Evolutionary conservation across 1,140 invertebrate genomes (phyloP).

Genomic region (Gryon sp.): DNA sequence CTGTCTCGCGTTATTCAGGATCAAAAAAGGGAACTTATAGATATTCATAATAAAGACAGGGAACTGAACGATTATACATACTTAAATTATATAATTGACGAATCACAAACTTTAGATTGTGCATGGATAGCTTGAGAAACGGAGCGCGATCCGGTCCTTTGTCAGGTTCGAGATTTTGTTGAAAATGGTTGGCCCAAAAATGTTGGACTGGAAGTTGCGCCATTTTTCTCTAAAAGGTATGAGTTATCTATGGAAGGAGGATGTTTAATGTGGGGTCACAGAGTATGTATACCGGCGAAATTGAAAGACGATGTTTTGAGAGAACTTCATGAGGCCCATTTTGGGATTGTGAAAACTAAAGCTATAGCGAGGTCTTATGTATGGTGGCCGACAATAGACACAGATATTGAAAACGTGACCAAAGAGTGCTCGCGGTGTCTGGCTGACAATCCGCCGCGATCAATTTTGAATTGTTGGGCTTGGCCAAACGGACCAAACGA

Average conservation of each 20-base stretch:
- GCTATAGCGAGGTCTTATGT: slow-evolving; percentile 73
- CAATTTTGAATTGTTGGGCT: not conserved
- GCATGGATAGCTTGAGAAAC: slow-evolving; percentile 13
- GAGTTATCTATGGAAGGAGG: slow-evolving; percentile 26
- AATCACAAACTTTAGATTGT: slow-evolving; percentile 11
- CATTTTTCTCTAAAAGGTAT: not conserved
- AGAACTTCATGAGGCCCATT: slow-evolving; percentile 76
- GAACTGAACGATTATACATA: slow-evolving; percentile 33
- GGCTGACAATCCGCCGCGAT: slow-evolving; percentile 27
- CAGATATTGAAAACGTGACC: slow-evolving; percentile 68
- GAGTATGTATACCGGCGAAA: slow-evolving; percentile 23
- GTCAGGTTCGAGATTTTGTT: slow-evolving; percentile 3
- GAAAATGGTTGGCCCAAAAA: slow-evolving; percentile 14
- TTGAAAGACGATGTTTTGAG: slow-evolving; percentile 49
- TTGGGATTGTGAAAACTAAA: slow-evolving; percentile 79
- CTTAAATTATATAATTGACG: slow-evolving; percentile 21
- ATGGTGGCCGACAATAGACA: slow-evolving; percentile 78
- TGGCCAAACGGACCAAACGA: slow-evolving; percentile 8
- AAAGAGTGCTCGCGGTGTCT: not conserved
- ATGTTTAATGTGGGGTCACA: slow-evolving; percentile 34
- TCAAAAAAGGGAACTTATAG: not conserved
- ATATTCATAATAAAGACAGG: not conserved
- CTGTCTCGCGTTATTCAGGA: slow-evolving; percentile 6
- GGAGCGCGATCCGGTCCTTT: not conserved
- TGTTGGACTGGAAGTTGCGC: not conserved